A percentile compares a stretch with the other conserved stretches of the same genome.
Evolutionary conservation across 2,797 vertebrate genomes (phyloP).

Genomic region (Phalanger gymnotis): DNA sequence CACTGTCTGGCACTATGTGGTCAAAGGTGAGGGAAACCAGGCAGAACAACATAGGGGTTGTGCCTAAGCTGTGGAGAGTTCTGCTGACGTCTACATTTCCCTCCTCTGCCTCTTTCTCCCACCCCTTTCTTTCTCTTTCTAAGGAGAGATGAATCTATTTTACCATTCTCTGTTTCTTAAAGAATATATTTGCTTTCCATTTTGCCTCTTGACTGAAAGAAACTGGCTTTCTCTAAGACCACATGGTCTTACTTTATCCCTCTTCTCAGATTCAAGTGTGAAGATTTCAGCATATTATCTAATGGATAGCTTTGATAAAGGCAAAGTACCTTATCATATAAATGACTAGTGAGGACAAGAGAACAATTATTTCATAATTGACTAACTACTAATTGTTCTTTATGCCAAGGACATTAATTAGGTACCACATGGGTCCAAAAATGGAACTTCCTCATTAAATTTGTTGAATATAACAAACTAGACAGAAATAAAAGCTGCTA

Average conservation of each 20-base stretch:
- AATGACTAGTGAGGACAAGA: background rate
- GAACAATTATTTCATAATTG: background rate
- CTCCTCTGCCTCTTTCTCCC: background rate
- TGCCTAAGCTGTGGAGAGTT: background rate
- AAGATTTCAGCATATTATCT: background rate
- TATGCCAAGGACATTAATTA: background rate
- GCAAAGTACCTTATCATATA: too few relatives aligned
- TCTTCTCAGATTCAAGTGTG: rapidly evolving
- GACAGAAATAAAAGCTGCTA: background rate
- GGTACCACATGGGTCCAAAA: background rate
- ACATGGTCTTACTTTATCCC: background rate
- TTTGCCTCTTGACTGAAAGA: background rate
- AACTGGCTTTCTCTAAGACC: background rate
- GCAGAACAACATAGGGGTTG: background rate
- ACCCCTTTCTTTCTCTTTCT: background rate
- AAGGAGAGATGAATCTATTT: background rate
- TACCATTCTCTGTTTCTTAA: background rate
- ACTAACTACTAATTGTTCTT: background rate
- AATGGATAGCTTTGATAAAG: background rate
- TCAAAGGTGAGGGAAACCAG: background rate
- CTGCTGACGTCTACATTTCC: background rate
- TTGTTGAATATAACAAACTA: background rate
- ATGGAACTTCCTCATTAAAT: background rate
- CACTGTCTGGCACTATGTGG: background rate
- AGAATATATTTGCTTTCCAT: background rate